These are phyloP conservation scores for Amiota minor DNA, from an alignment of 2,888 invertebrate genomes.

Conservation along the genomic window DNA sequence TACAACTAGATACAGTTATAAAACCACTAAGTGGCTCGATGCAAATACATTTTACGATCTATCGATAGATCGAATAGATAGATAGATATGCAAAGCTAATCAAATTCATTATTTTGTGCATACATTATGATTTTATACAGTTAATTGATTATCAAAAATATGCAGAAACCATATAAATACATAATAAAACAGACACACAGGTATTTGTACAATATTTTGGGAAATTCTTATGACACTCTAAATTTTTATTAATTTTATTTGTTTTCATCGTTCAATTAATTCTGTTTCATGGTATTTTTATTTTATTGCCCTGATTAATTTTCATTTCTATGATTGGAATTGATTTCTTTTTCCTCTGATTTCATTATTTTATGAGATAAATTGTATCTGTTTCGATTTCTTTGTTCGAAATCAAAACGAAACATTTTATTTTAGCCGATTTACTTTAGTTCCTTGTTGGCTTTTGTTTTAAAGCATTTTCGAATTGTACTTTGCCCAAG, in stretches of 20 bases:
- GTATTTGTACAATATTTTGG: too few species aligned
- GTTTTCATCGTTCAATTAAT: slow-evolving; percentile 33
- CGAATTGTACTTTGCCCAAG: background rate
- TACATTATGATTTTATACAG: too few species aligned
- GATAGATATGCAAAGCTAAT: too few species aligned
- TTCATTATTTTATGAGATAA: background rate
- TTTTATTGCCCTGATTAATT: slow-evolving; percentile 44
- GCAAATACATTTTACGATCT: too few species aligned
- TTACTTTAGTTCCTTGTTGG: slow-evolving; percentile 13
- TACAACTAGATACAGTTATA: too few species aligned
- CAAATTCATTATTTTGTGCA: too few species aligned
- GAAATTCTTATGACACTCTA: too few species aligned
- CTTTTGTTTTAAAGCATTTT: background rate
- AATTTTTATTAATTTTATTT: background rate
- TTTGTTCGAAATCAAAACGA: background rate
- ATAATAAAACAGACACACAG: too few species aligned
- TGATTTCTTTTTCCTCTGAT: background rate
- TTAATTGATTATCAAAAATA: too few species aligned
- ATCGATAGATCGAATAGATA: too few species aligned
- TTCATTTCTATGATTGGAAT: slow-evolving; percentile 41
- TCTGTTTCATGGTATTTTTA: slow-evolving; percentile 43
- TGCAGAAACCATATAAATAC: too few species aligned
- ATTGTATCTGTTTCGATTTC: background rate
- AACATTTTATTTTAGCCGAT: background rate
- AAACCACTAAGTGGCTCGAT: too few species aligned